Conservation (phyloP, 2,113 vertebrate species). For the Clinocottus analis region DNA sequence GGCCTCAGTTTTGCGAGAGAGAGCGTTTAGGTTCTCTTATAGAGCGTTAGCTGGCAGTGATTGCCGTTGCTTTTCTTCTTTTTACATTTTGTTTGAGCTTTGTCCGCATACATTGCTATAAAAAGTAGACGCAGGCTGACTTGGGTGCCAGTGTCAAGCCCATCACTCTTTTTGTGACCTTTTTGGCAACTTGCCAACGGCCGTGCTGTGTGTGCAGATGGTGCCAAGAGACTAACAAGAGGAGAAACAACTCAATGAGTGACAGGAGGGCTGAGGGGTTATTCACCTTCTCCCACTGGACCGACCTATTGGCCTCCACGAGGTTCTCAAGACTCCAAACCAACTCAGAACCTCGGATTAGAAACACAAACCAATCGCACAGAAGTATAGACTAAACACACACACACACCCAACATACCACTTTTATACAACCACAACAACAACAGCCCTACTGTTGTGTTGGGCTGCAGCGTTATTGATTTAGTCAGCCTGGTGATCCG, state of each 20-base stretch:
- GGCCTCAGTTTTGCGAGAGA: too few relatives aligned
- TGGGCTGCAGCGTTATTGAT: background rate
- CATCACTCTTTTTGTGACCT: background rate
- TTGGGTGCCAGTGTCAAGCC: background rate
- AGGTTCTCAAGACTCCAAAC: slow-evolving; percentile 39
- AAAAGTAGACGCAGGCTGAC: background rate
- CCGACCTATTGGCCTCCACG: background rate
- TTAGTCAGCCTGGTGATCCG: background rate
- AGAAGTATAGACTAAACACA: background rate
- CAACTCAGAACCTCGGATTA: slow-evolving; percentile 19
- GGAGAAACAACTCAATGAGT: background rate
- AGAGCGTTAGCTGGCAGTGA: background rate
- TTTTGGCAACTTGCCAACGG: background rate
- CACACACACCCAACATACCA: background rate
- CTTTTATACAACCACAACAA: slow-evolving; percentile 4
- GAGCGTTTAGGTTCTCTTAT: background rate
- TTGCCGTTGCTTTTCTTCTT: background rate
- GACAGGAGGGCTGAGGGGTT: background rate
- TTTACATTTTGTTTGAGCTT: background rate
- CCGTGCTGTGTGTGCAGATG: background rate
- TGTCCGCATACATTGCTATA: background rate
- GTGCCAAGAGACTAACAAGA: background rate
- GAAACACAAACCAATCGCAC: background rate
- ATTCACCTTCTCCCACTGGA: background rate
- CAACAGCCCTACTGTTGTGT: background rate